These are phyloP conservation scores for Wiebesia pumilae DNA, from an alignment of 1,140 invertebrate genomes.

Conservation along the genomic window DNA sequence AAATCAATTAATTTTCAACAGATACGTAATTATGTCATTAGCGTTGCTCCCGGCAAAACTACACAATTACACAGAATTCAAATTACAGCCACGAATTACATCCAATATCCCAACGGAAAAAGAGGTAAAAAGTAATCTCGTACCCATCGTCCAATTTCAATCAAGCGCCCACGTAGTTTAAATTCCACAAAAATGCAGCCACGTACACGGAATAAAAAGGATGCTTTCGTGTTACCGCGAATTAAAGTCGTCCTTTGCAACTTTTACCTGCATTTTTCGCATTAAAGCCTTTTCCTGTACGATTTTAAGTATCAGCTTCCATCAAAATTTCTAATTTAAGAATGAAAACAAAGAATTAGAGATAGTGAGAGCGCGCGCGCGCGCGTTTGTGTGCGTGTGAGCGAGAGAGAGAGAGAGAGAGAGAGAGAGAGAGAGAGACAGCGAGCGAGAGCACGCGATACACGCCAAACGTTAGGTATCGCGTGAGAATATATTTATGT, in stretches of 20 bases:
- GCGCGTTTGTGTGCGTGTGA: too few relatives aligned
- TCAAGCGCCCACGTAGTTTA: background rate
- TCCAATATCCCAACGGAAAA: background rate
- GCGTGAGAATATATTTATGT: background rate
- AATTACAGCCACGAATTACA: background rate
- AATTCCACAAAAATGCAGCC: background rate
- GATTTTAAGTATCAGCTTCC: background rate
- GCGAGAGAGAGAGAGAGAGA: background rate
- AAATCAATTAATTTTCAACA: background rate
- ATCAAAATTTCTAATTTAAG: background rate
- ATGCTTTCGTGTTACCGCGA: background rate
- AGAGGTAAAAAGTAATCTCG: slow-evolving; percentile 15
- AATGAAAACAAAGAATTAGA: background rate
- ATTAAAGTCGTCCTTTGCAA: background rate
- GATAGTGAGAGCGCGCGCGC: background rate
- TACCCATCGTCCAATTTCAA: slow-evolving; percentile 16
- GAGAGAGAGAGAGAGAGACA: background rate
- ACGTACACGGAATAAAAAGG: background rate
- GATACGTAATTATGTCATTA: background rate
- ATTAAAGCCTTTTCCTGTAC: background rate
- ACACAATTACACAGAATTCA: background rate
- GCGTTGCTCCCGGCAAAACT: background rate
- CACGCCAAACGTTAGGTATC: background rate
- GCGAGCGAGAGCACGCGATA: background rate
- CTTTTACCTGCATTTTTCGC: background rate